Evolutionary conservation across 2,113 vertebrate genomes (phyloP), one percentile per base, ranked within the genome.

Genomic region (Leptobrachium ailaonicum): DNA sequence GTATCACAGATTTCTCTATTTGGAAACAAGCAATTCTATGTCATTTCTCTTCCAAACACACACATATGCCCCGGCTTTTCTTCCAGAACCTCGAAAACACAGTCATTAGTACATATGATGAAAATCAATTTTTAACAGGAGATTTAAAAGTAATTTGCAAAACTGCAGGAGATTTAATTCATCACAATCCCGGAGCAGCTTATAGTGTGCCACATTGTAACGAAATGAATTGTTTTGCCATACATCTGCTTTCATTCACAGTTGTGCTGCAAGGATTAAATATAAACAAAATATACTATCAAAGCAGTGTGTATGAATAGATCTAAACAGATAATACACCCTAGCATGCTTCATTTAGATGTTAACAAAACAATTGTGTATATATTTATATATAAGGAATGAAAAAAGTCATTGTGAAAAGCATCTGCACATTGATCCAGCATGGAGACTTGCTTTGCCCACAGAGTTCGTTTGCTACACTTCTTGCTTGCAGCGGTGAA

Each of bases 51-150:
- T 76, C 41, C 60, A 1, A 41, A 11, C 41, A 6, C 50, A 6
- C 50, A n/a, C 41, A 63, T 78, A 63, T 63, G 56, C 56, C 45
- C 20, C 20, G 11, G 40, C 32, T 78, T 14, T 13, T 13, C 56
- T 62, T 77, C 45, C 32, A 63, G 1, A 64, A 64, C 4, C 69
- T 68, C 58, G 75, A 60, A 78, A 63, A 71, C 60, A 63, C 43
- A 41, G 43, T 70, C 43, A 71, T 78, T 78, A 50, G 43, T 71
- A 71, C 69, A 71, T 63, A 41, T 70, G 41, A 78, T 78, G 76
- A 71, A 70, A 77, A 63, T 62, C 76, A 42, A 63, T 71, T 78
- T 76, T 78, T 70, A 78, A 50, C 67, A 71, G 76, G 69, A 78
- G 68, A 68, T 71, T 70, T 71, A 71, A 71, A 78, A 63, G 76